Conservation (phyloP, 2,113 vertebrate species). For the Thalassoma bifasciatum region DNA sequence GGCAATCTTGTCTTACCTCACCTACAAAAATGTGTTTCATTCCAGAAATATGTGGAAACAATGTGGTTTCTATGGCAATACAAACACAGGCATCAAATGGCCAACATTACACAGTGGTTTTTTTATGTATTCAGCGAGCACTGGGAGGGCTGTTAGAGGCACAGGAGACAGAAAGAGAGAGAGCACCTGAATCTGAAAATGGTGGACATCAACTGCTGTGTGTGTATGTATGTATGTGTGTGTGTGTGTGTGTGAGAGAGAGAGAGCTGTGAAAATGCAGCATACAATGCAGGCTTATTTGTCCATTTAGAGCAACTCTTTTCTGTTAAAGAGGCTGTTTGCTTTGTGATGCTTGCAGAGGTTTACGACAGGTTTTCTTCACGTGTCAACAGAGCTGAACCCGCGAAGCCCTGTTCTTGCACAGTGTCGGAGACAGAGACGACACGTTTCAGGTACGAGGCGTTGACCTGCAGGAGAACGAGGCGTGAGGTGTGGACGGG, state of each 20-base stretch:
- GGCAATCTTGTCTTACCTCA: too few species aligned
- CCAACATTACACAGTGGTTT: conserved; percentile 32
- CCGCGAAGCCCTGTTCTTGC: conserved; percentile 17
- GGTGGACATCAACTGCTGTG: conserved; percentile 58
- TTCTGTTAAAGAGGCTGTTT: conserved; percentile 34
- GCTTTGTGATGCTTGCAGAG: conserved; percentile 27
- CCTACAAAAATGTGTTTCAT: too few species aligned
- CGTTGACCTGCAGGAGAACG: conserved; percentile 33
- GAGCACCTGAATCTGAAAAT: conserved; percentile 43
- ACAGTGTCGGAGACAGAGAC: conserved; percentile 29
- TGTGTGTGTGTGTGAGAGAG: too few species aligned
- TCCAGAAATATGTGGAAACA: not conserved
- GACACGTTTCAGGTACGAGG: conserved; percentile 21
- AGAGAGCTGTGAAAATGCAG: conserved; percentile 31
- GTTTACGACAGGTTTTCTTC: not conserved
- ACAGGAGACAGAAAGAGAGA: conserved; percentile 18
- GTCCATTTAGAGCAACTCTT: conserved; percentile 31
- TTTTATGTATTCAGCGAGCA: conserved; percentile 26
- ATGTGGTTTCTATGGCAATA: conserved; percentile 54
- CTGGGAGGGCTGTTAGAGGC: conserved; percentile 18
- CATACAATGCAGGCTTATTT: conserved; percentile 53
- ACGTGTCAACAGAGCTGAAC: conserved; percentile 46
- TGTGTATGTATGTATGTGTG: conserved; percentile 1
- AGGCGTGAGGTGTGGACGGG: conserved; percentile 1
- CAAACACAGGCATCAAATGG: conserved; percentile 30